phyloP scores from a whole-genome alignment of 1,140 invertebrate species.

The Pectinophora gossypiella region DNA sequence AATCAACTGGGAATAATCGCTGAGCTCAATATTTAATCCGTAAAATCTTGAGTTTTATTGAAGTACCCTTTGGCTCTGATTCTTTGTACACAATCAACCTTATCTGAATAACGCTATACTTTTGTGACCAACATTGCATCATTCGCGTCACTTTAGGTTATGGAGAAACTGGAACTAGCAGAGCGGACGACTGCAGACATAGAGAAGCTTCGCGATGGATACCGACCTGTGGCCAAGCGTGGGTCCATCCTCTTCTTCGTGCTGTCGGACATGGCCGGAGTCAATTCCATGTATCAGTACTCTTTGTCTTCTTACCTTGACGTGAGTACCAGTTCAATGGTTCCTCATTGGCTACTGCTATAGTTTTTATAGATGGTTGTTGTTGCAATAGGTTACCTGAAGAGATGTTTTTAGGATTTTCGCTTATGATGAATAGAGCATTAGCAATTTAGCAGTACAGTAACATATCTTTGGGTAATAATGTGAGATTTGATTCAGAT shows the following conservation, averaged over 20 bases:
- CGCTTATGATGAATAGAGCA: too few relatives aligned
- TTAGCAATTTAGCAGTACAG: too few relatives aligned
- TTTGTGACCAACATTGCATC: not conserved
- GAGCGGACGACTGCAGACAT: conserved; percentile 85
- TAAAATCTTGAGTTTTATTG: too few relatives aligned
- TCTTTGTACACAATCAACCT: not conserved
- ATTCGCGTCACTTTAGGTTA: conserved; percentile 70
- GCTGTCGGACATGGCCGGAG: conserved; percentile 87
- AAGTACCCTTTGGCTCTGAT: too few relatives aligned
- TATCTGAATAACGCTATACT: not conserved
- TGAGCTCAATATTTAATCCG: too few relatives aligned
- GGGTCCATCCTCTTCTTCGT: conserved; percentile 94
- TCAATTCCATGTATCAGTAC: conserved; percentile 95
- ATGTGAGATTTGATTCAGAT: too few relatives aligned
- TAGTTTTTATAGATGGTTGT: too few relatives aligned
- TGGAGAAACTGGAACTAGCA: conserved; percentile 84
- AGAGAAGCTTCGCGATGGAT: conserved; percentile 87
- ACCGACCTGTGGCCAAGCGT: conserved; percentile 86
- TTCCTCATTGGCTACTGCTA: not conserved
- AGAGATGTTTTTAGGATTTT: too few relatives aligned
- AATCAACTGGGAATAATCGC: too few relatives aligned
- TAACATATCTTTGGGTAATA: too few relatives aligned
- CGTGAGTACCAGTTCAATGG: conserved; percentile 27
- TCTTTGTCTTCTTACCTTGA: conserved; percentile 87
- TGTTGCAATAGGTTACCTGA: too few relatives aligned